phyloP scores from a whole-genome alignment of 2,113 vertebrate species.

The Camelus dromedarius region DNA sequence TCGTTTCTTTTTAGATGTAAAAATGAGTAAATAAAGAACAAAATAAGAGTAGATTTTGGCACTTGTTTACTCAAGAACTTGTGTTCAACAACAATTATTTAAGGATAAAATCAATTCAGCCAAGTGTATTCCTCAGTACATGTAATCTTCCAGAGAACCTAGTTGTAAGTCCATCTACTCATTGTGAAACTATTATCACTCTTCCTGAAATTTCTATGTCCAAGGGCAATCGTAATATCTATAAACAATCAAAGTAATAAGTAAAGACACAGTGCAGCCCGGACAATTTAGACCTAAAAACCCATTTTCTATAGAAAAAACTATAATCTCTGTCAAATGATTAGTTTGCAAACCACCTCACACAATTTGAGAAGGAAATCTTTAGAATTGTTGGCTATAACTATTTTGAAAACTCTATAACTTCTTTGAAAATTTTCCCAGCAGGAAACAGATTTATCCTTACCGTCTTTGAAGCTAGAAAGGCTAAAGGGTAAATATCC shows the following conservation, averaged over 20 bases:
- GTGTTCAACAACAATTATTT: slow-evolving; percentile 52
- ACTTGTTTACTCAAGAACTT: slow-evolving; percentile 71
- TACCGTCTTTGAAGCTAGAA: slow-evolving; percentile 75
- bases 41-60: slow-evolving; percentile 54
- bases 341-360: slow-evolving; percentile 79
- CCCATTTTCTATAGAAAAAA: slow-evolving; percentile 79
- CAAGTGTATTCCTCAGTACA: slow-evolving; percentile 58
- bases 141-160: slow-evolving; percentile 65
- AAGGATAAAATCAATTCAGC: slow-evolving; percentile 50
- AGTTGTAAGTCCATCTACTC: slow-evolving; percentile 70
- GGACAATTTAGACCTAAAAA: slow-evolving; percentile 78
- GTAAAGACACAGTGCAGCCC: slow-evolving; percentile 58
- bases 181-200: slow-evolving; percentile 71
- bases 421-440: slow-evolving; percentile 71
- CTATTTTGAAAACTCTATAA: slow-evolving; percentile 73
- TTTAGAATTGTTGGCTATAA: slow-evolving; percentile 79
- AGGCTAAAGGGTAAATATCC: slow-evolving; percentile 74
- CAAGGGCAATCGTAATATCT: slow-evolving; percentile 66
- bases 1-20: not conserved
- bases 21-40: not conserved
- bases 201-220: slow-evolving; percentile 61
- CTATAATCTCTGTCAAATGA: slow-evolving; percentile 80
- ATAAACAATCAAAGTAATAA: slow-evolving; percentile 72
- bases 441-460: slow-evolving; percentile 71
- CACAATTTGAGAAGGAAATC: slow-evolving; percentile 79